These are phyloP conservation scores for Agrochola litura DNA, from an alignment of 2,888 invertebrate species.

Conservation along the genomic window DNA sequence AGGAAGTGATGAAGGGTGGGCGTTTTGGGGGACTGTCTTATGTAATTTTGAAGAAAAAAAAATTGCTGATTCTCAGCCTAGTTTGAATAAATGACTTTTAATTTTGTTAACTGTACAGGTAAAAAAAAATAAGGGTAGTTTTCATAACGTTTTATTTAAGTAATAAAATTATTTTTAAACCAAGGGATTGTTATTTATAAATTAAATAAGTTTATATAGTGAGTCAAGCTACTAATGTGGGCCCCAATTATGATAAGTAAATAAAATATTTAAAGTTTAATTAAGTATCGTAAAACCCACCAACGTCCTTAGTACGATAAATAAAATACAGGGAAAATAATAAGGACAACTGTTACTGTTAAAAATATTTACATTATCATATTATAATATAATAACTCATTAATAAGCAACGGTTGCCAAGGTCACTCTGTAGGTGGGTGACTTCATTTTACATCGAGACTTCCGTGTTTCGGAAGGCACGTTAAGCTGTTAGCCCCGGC, in stretches of 20 bases:
- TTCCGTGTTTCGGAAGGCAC: background rate
- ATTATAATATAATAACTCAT: background rate
- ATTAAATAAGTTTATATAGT: background rate
- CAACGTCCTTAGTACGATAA: background rate
- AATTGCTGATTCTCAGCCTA: background rate
- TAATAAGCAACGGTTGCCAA: background rate
- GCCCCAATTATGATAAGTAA: background rate
- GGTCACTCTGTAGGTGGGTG: background rate
- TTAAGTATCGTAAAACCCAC: slow-evolving; percentile 1
- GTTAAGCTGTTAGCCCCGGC: background rate
- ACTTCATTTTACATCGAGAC: background rate
- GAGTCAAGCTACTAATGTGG: too few species aligned
- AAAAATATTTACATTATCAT: background rate
- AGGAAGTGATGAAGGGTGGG: background rate
- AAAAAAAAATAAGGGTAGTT: background rate
- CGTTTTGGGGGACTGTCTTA: background rate
- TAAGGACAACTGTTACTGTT: background rate
- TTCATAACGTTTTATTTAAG: background rate
- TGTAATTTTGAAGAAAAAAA: background rate
- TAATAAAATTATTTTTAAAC: too few species aligned
- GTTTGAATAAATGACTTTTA: background rate
- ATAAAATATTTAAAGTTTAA: slow-evolving; percentile 8
- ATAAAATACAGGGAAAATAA: slow-evolving; percentile 23
- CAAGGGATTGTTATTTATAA: background rate
- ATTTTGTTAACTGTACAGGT: too few species aligned